These are phyloP conservation scores for Hymenopus coronatus DNA, from an alignment of 2,888 invertebrate genomes.

Conservation along the genomic window DNA sequence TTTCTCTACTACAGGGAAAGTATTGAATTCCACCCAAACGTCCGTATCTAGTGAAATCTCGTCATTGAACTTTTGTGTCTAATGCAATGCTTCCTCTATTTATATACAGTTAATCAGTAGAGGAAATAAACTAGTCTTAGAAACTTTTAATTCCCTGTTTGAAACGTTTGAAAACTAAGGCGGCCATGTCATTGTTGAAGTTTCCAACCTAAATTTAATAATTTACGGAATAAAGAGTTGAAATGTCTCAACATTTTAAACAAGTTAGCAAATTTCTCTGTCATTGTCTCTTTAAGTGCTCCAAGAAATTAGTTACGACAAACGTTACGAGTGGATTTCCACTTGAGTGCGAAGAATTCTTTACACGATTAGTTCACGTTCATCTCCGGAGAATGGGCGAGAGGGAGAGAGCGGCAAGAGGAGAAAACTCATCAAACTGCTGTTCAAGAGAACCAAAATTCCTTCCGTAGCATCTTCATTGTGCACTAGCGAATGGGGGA, in stretches of 20 bases:
- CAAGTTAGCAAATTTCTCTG: background rate
- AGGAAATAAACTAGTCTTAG: no score
- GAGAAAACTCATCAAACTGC: background rate
- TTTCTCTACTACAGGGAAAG: no score
- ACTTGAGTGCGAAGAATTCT: background rate
- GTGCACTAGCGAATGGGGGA: background rate
- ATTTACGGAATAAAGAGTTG: background rate
- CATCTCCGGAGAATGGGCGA: background rate
- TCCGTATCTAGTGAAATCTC: no score
- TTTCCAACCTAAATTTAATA: background rate
- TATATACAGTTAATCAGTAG: no score
- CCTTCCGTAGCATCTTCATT: background rate
- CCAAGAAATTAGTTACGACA: background rate
- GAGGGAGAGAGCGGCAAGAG: no score
- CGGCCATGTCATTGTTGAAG: no score
- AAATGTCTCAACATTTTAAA: background rate
- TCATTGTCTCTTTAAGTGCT: background rate
- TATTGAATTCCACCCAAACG: no score
- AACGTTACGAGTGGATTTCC: background rate
- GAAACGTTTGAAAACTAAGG: no score
- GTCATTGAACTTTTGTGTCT: no score
- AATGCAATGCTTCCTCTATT: no score
- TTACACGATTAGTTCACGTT: background rate
- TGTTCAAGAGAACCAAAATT: background rate
- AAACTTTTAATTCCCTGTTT: no score